Conservation (phyloP, 1,140 invertebrate genomes). For the Acromyrmex charruanus region DNA sequence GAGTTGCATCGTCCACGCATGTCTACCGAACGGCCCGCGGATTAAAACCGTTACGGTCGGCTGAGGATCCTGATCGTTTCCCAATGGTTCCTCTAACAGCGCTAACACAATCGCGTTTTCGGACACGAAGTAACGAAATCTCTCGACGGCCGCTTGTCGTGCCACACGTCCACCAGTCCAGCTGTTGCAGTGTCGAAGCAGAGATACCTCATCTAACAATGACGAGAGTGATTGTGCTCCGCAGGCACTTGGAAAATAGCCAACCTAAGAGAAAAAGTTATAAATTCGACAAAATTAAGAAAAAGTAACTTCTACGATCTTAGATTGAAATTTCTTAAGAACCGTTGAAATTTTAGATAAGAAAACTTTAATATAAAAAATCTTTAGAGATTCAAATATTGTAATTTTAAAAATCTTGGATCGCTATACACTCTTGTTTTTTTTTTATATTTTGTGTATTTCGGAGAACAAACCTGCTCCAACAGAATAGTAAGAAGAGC, state of each 20-base stretch:
- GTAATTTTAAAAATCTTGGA: background rate
- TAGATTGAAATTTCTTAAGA: background rate
- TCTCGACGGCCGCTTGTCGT: slow-evolving; percentile 87
- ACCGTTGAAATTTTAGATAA: background rate
- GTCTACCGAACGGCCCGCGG: slow-evolving; percentile 96
- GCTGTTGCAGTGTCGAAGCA: slow-evolving; percentile 93
- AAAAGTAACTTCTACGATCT: background rate
- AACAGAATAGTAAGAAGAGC: slow-evolving; percentile 95
- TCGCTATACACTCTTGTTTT: background rate
- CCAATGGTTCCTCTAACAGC: slow-evolving; percentile 95
- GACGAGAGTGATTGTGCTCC: slow-evolving; percentile 95
- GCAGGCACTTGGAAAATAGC: slow-evolving; percentile 94
- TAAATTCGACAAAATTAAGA: slow-evolving; percentile 14
- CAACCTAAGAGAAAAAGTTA: slow-evolving; percentile 87
- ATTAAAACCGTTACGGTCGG: slow-evolving; percentile 93
- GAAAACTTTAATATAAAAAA: background rate
- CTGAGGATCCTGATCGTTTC: slow-evolving; percentile 92
- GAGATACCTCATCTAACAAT: slow-evolving; percentile 94
- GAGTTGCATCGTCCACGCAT: slow-evolving; percentile 97
- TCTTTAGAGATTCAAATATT: background rate
- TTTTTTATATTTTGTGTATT: background rate
- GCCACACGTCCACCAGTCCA: slow-evolving; percentile 86
- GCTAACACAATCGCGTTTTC: slow-evolving; percentile 96
- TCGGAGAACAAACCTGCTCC: slow-evolving; percentile 90
- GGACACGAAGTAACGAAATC: slow-evolving; percentile 96